Base-by-base conservation (phyloP, 1,140 invertebrate genomes). In the Scaptodrosophila lebanonensis region DNA sequence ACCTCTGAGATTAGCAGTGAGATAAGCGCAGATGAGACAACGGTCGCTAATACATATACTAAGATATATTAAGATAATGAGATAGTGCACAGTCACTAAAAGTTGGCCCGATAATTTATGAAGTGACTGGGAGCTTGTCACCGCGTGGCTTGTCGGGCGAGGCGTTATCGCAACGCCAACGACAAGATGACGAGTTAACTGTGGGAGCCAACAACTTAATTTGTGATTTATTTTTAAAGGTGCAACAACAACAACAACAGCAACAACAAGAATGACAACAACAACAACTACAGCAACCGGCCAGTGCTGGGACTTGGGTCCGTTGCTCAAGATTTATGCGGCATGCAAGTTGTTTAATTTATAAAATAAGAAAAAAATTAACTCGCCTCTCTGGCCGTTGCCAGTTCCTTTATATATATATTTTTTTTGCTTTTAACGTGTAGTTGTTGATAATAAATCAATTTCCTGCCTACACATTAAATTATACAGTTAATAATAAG, bases 401-500 rank as follows among this genome's bases (percentile, higher is more conserved):
- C n/a, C n/a, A n/a, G n/a, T n/a, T n/a, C n/a, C n/a, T n/a, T n/a
- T n/a, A n/a, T n/a, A n/a, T n/a, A n/a, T n/a, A n/a, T n/a, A n/a
- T n/a, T n/a, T n/a, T n/a, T n/a, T n/a, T n/a, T n/a, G n/a, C n/a
- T n/a, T n/a, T n/a, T n/a, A n/a, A n/a, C n/a, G n/a, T n/a, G n/a
- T n/a, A n/a, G 65, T 69, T 69, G 75, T 59, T 82, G 73, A 79
- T 79, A 79, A 82, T 79, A 79, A 79, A 79, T 79, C 73, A 79
- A 79, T 79, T 79, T 79, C 69, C 73, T 79, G 73, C 73, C 73
- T 79, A 79, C 73, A 79, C 73, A 82, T 61, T 65, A 79, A 73
- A 79, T 79, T 79, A 79, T 79, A 79, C 69, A 66, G 73, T 79
- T 79, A 79, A 79, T 82, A 79, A 79, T 79, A 79, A 79, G 75